These are phyloP conservation scores for Ptychodera flava DNA, from an alignment of 35 echinoderm and acorn worm species.

Conservation along the genomic window DNA sequence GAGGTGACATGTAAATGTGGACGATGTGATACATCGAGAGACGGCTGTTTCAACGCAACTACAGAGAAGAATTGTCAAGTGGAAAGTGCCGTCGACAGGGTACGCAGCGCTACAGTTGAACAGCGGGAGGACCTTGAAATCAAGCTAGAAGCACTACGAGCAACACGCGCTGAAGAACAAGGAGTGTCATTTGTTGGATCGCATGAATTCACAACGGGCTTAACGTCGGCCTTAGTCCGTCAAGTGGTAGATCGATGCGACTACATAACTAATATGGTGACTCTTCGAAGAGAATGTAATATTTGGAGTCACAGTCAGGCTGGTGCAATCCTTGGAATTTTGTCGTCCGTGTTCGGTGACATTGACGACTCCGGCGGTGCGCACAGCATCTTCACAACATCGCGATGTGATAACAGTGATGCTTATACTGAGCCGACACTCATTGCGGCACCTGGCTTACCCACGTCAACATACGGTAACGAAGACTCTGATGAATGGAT, in stretches of 20 bases:
- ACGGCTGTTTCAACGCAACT: not conserved
- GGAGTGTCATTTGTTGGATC: not conserved
- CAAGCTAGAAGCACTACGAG: not conserved
- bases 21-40: not conserved
- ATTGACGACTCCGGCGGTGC: too few relatives aligned
- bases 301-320: not conserved
- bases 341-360: not conserved
- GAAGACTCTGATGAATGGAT: too few relatives aligned
- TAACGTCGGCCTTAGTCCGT: not conserved
- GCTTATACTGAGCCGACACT: too few relatives aligned
- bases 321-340: not conserved
- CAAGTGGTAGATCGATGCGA: not conserved
- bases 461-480: too few relatives aligned
- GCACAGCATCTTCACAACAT: too few relatives aligned
- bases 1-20: not conserved
- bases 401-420: too few relatives aligned
- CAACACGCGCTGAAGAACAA: not conserved
- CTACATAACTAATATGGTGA: not conserved
- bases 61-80: not conserved
- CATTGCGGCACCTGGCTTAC: too few relatives aligned
- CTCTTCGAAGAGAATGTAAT: not conserved
- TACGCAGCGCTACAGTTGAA: not conserved
- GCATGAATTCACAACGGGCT: not conserved
- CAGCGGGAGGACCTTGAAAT: not conserved
- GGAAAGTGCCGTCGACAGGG: not conserved